A percentile compares a stretch with the other conserved stretches of the same genome.
phyloP scores from a whole-genome alignment of 1,140 invertebrate genomes.

The Nymphalis io region DNA sequence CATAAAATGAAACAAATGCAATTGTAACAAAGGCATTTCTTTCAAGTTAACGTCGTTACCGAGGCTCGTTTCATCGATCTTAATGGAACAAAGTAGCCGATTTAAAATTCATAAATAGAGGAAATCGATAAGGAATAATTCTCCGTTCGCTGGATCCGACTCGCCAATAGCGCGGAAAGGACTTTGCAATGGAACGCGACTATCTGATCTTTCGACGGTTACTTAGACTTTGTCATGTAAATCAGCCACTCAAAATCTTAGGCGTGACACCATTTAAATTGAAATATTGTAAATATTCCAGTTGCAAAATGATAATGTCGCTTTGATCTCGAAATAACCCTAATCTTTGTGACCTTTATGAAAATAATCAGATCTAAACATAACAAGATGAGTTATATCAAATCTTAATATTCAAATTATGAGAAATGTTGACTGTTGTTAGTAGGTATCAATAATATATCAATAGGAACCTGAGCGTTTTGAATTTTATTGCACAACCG shows the following conservation, averaged over 20 bases:
- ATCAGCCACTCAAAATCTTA: conserved; percentile 59
- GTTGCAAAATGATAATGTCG: conserved; percentile 42
- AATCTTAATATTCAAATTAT: neutral
- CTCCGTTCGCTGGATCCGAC: conserved; percentile 31
- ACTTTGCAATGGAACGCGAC: conserved; percentile 18
- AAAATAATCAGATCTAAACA: conserved; percentile 20
- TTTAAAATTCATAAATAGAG: conserved; percentile 44
- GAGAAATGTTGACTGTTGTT: neutral
- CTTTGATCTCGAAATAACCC: conserved; percentile 40
- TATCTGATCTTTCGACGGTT: conserved; percentile 51
- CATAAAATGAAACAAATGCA: conserved; percentile 18
- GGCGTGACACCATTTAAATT: conserved; percentile 57
- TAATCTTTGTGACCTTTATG: conserved; percentile 20
- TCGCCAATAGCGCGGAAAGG: conserved; percentile 20
- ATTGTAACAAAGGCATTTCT: conserved; percentile 13
- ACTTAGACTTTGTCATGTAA: conserved; percentile 71
- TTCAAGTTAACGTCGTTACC: conserved; percentile 12
- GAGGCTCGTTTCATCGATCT: conserved; percentile 2
- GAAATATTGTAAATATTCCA: conserved; percentile 66
- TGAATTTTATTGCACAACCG: no score
- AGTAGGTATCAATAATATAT: no score
- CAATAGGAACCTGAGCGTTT: no score
- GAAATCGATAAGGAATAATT: conserved; percentile 37
- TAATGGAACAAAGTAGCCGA: conserved; percentile 8
- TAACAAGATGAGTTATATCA: neutral